Evolutionary conservation across 2,113 vertebrate species (phyloP).

Genomic region (Hystrix cristata): DNA sequence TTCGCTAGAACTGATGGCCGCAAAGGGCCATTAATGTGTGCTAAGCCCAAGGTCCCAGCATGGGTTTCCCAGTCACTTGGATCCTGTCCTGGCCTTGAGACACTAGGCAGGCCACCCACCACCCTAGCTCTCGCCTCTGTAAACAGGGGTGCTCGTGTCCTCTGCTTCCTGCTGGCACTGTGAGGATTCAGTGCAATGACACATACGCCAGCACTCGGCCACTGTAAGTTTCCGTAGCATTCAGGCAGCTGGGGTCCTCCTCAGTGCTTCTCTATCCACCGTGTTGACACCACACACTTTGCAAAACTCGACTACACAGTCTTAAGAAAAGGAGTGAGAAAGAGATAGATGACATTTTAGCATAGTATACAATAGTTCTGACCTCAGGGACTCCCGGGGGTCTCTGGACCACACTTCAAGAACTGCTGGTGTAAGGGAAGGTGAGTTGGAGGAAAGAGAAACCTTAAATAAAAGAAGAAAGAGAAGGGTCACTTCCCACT

Average conservation of each 20-base stretch:
- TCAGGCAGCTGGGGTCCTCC: neutral
- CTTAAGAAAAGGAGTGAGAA: neutral
- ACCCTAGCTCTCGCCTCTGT: neutral
- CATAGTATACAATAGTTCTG: neutral
- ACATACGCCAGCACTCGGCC: neutral
- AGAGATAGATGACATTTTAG: neutral
- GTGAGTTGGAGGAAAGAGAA: neutral
- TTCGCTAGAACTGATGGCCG: neutral
- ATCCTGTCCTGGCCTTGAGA: neutral
- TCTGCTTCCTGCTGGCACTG: neutral
- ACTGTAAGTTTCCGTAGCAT: neutral
- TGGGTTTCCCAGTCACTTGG: neutral
- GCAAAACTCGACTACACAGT: neutral
- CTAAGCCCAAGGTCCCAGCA: neutral
- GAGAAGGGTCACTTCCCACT: neutral
- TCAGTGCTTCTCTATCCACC: neutral
- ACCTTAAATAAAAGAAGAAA: neutral
- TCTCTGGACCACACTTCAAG: neutral
- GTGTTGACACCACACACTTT: neutral
- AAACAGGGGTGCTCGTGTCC: neutral
- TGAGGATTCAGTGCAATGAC: neutral
- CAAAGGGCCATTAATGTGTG: accelerated
- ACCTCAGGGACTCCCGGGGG: neutral
- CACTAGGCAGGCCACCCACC: neutral
- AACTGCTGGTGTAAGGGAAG: neutral